Evolutionary conservation across 2,113 vertebrate species (phyloP).

Genomic region (Heterochromis multidens): DNA sequence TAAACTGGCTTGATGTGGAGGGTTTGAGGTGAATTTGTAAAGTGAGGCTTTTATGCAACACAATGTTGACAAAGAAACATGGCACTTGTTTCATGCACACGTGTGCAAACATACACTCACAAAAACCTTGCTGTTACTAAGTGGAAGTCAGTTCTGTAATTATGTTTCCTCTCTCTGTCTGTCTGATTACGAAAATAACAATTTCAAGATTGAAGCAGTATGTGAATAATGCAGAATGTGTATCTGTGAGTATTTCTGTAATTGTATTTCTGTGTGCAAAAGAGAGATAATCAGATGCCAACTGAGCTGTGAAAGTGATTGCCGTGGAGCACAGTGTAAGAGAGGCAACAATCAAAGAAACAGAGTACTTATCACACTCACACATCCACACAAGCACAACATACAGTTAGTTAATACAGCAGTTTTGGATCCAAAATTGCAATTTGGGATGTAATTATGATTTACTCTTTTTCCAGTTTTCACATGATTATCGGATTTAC

Average conservation of each 20-base stretch:
- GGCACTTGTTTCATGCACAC: neutral
- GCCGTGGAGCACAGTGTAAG: slow-evolving; percentile 48
- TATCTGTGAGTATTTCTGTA: slow-evolving; percentile 30
- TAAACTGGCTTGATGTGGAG: neutral
- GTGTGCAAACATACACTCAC: neutral
- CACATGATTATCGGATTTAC: neutral
- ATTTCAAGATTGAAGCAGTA: slow-evolving; percentile 54
- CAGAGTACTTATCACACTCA: slow-evolving; percentile 30
- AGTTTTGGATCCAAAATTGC: slow-evolving; percentile 32
- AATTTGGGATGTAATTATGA: slow-evolving; percentile 47
- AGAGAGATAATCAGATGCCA: slow-evolving; percentile 67
- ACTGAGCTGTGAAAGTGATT: slow-evolving; percentile 68
- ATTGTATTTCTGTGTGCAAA: slow-evolving; percentile 48
- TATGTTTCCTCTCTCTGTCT: slow-evolving; percentile 50
- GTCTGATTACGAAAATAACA: slow-evolving; percentile 65
- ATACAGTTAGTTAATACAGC: slow-evolving; percentile 23
- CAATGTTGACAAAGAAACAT: slow-evolving; percentile 2
- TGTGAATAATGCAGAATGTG: slow-evolving; percentile 50
- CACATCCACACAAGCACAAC: neutral
- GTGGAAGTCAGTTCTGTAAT: slow-evolving; percentile 53
- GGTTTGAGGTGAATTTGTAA: neutral
- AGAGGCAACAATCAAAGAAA: slow-evolving; percentile 54
- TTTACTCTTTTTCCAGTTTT: slow-evolving; percentile 24
- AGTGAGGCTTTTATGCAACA: neutral
- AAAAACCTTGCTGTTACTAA: slow-evolving; percentile 36